Evolutionary conservation across 2,797 vertebrate genomes (phyloP).

Genomic region (Acanthurus tractus): DNA sequence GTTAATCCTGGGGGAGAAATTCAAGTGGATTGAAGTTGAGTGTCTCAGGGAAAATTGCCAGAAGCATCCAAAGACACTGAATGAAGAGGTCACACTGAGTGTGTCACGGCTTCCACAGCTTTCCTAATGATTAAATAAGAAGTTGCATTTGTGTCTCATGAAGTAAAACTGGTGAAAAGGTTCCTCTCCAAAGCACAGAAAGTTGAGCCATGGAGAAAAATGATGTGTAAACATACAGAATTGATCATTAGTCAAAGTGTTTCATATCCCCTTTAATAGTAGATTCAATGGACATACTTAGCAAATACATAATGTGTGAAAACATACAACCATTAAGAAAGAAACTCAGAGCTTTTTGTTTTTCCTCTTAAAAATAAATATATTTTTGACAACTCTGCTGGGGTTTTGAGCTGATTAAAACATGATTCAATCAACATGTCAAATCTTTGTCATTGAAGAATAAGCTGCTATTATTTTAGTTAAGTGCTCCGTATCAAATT

Average conservation of each 20-base stretch:
- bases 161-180: not conserved
- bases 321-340: not conserved
- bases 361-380: slow-evolving; percentile 11
- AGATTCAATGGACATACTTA: not conserved
- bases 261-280: slow-evolving; percentile 9
- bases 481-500: not conserved
- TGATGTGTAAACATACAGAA: not conserved
- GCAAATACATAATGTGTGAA: not conserved
- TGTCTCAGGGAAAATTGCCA: too few species aligned
- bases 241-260: slow-evolving; percentile 14
- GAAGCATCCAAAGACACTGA: too few species aligned
- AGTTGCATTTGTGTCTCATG: not conserved
- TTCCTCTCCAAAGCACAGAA: not conserved
- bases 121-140: too few species aligned
- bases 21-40: too few species aligned
- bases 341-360: not conserved
- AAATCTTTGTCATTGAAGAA: slow-evolving; percentile 7
- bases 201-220: slow-evolving; percentile 1
- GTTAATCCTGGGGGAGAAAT: too few species aligned
- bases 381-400: not conserved
- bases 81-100: too few species aligned
- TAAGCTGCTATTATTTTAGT: not conserved
- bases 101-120: too few species aligned
- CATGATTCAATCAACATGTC: not conserved
- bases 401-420: not conserved